Evolutionary conservation across 2,113 vertebrate species (phyloP).

Genomic region (Corydoras maculifer): DNA sequence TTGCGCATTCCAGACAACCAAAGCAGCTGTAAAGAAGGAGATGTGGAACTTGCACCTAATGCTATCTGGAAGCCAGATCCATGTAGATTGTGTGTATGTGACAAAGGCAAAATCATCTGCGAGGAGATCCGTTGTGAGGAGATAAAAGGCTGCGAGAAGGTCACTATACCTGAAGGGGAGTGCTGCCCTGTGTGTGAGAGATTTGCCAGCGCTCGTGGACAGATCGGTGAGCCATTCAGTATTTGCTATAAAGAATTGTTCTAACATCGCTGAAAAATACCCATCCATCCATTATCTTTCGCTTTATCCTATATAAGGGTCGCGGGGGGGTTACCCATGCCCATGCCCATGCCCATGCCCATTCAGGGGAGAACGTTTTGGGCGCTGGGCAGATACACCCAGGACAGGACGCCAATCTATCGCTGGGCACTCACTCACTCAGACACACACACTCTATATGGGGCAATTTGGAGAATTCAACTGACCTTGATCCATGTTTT

Average conservation of each 20-base stretch:
- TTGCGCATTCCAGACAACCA: constrained; percentile 25
- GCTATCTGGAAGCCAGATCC: constrained; percentile 57
- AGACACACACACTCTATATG: no score
- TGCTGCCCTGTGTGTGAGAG: constrained; percentile 82
- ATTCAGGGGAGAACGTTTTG: no score
- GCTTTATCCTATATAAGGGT: no score
- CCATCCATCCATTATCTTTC: no score
- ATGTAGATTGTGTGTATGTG: constrained; percentile 80
- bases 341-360: no score
- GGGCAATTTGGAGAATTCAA: no score
- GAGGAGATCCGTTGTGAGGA: constrained; percentile 80
- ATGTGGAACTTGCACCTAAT: constrained; percentile 45
- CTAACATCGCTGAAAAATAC: no score
- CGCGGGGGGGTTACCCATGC: no score
- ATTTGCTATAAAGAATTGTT: neutral
- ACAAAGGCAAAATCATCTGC: constrained; percentile 80
- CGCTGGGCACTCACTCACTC: no score
- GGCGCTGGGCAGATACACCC: no score
- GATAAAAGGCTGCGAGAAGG: constrained; percentile 71
- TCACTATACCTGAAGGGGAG: constrained; percentile 71
- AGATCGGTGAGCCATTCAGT: constrained; percentile 49
- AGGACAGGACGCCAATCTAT: no score
- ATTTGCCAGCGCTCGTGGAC: constrained; percentile 54
- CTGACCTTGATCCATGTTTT: no score
- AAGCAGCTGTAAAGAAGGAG: constrained; percentile 48